phyloP scores from a whole-genome alignment of 2,113 vertebrate species.

The Ctenodactylus gundi region DNA sequence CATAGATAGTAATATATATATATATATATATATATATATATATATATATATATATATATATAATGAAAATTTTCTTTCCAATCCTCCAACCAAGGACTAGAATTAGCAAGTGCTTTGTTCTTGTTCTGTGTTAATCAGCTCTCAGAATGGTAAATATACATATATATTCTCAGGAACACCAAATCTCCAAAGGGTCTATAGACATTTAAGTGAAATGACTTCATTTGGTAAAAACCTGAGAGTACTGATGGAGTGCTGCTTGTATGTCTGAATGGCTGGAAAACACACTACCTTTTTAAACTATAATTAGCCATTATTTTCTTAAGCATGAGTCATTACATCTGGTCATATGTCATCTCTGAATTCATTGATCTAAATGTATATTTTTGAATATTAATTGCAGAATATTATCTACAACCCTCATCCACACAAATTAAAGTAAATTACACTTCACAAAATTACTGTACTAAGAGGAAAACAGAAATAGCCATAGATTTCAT shows the following conservation, averaged over 20 bases:
- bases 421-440: constrained; percentile 50
- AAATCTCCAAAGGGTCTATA: background rate
- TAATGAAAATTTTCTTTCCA: background rate
- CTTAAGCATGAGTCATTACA: constrained; percentile 76
- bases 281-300: constrained; percentile 76
- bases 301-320: constrained; percentile 79
- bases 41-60: background rate
- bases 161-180: constrained; percentile 12
- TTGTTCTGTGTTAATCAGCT: background rate
- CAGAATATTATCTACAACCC: constrained; percentile 35
- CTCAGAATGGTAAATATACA: constrained; percentile 5
- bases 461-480: constrained; percentile 69
- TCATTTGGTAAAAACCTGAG: constrained; percentile 74
- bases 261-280: constrained; percentile 63
- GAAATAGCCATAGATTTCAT: constrained; percentile 67
- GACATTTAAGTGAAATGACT: constrained; percentile 29
- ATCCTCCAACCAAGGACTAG: background rate
- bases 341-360: constrained; percentile 60
- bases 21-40: background rate
- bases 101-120: background rate
- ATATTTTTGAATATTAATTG: constrained; percentile 60
- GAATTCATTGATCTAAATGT: constrained; percentile 58
- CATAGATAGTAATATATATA: background rate
- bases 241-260: constrained; percentile 62
- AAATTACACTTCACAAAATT: constrained; percentile 74